phyloP scores from a whole-genome alignment of 92 coral and sea anemone species.

The Parazoanthus swiftii region DNA sequence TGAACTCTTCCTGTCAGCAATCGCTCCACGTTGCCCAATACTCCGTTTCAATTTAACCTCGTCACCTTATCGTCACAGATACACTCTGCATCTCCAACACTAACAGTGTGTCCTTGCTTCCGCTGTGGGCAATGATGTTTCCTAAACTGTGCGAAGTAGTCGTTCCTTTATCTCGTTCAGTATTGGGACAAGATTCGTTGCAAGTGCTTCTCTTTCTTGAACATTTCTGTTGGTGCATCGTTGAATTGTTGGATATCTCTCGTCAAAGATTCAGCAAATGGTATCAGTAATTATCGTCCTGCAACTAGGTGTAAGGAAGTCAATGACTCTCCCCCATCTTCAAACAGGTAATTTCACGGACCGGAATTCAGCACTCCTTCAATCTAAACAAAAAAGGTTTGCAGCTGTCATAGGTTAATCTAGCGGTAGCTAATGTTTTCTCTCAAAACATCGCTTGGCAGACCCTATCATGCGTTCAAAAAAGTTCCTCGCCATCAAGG shows the following conservation, averaged over 20 bases:
- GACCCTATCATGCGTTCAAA: slow-evolving; percentile 39
- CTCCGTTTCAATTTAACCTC: slow-evolving; percentile 43
- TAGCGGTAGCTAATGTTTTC: slow-evolving; percentile 23
- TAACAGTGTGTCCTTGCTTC: slow-evolving; percentile 34
- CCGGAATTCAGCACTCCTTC: slow-evolving; percentile 48
- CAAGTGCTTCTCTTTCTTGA: not conserved
- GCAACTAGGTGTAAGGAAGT: not conserved
- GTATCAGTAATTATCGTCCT: too few relatives aligned
- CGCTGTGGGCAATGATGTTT: slow-evolving; percentile 40
- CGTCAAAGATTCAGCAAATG: too few relatives aligned
- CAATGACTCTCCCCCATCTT: slow-evolving; percentile 32
- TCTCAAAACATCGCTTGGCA: slow-evolving; percentile 42
- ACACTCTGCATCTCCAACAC: slow-evolving; percentile 31
- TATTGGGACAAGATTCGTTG: slow-evolving; percentile 32
- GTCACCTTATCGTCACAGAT: slow-evolving; percentile 41
- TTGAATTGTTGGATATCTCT: too few relatives aligned
- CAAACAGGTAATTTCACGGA: slow-evolving; percentile 43
- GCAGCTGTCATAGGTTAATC: slow-evolving; percentile 16
- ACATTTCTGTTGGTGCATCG: not conserved
- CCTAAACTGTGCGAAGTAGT: slow-evolving; percentile 39
- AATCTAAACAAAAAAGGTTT: slow-evolving; percentile 5
- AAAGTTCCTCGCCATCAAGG: slow-evolving; percentile 48
- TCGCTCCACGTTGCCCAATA: slow-evolving; percentile 45
- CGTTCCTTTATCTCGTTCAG: slow-evolving; percentile 31
- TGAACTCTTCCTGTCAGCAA: slow-evolving; percentile 40